Base-by-base conservation (phyloP, 2,797 vertebrate species). In the Myripristis jacobus region DNA sequence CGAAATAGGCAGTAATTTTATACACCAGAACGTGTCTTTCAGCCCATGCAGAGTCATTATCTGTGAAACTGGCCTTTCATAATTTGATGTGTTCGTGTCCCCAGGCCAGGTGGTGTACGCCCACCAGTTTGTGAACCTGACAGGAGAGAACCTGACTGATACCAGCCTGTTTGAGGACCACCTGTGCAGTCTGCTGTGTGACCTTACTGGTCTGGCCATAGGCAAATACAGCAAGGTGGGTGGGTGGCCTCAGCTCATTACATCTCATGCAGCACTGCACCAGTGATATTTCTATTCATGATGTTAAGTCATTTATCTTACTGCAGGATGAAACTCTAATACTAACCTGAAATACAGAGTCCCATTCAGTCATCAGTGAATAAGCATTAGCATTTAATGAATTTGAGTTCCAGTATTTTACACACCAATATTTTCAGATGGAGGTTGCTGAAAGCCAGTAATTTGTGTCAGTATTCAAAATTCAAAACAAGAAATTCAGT, bases 21-120 rank as follows among this genome's bases (percentile, higher is more conserved):
- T 41, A 12, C 36, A 15, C 12, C 36, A 41, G 36, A 41, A 41
- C 15, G 3, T 69, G 60, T 78, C 55, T 72, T 71, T 10, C 47
- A 55, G 54, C 70, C 68, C 66, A 38, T 51, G 12, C 16, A 68
- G 65, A 74, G 63, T 75, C 57, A 78, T 80, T 56, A 75, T 80
- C 27, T 47, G 54, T 27, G 46, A 67, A 81, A 65, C 36, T 9
- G 16, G 22, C 61, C 55, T 70, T 82, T 79, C 73, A 47, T 77
- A 57, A 79, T 83, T 76, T 61, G 58, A 77, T 69, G 66, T 77
- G 19, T 74, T 81, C 25, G 62, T 74, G 58, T 81, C 81, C 85
- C 52, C 90, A 99, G 98, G 96, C 88, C 96, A 96, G 92, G 96
- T 97, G 82, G 91, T 98, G 25, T 99, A 98, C 75, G 95, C 96